These are phyloP conservation scores for Eolophus roseicapilla DNA, from an alignment of 2,113 vertebrate species.

Conservation along the genomic window DNA sequence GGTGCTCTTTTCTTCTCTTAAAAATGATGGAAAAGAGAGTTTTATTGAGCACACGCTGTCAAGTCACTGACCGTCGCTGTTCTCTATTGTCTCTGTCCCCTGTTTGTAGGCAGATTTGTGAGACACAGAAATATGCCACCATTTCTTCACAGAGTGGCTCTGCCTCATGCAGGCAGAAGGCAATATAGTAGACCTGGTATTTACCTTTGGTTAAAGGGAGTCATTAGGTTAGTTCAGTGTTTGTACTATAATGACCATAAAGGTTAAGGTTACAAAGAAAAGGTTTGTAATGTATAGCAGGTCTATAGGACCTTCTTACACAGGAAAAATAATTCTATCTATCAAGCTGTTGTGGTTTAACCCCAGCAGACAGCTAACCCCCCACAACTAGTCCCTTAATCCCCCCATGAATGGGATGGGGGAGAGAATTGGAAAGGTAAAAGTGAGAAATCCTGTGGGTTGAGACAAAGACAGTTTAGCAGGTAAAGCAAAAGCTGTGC, in stretches of 20 bases:
- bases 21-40: neutral
- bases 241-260: neutral
- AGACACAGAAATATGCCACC: neutral
- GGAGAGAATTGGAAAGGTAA: neutral
- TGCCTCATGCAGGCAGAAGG: neutral
- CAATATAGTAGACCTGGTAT: neutral
- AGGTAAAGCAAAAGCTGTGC: neutral
- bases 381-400: neutral
- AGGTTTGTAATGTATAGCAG: neutral
- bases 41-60: neutral
- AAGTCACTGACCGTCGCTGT: neutral
- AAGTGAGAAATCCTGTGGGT: fast-evolving
- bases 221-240: neutral
- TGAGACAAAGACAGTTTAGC: neutral
- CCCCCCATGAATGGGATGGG: fast-evolving
- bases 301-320: neutral
- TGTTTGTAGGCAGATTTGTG: neutral
- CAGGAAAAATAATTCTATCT: neutral
- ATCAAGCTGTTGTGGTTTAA: neutral
- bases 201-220: neutral
- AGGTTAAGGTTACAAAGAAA: neutral
- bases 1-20: neutral
- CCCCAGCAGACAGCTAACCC: neutral
- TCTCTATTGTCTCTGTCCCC: neutral
- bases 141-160: neutral